Conservation (phyloP, 2,113 vertebrate species). For the Antigone vipio region DNA sequence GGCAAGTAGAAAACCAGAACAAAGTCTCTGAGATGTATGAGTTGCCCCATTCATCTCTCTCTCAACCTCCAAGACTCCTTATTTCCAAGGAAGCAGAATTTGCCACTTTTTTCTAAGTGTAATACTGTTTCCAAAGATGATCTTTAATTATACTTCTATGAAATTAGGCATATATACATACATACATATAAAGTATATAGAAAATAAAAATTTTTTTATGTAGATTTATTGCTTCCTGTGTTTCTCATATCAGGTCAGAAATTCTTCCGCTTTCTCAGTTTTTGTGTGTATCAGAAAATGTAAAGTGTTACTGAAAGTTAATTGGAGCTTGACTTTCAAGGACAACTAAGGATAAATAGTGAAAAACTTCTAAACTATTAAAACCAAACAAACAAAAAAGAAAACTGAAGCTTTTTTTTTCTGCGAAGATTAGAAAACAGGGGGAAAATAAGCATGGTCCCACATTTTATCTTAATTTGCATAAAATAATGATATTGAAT, state of each 20-base stretch:
- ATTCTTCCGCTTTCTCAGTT: not conserved
- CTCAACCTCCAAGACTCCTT: not conserved
- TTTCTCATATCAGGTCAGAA: not conserved
- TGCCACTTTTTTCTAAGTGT: not conserved
- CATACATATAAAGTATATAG: not conserved
- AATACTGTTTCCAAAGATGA: not conserved
- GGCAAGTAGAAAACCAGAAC: not conserved
- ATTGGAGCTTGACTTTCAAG: not conserved
- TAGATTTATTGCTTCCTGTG: not conserved
- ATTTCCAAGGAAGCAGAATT: not conserved
- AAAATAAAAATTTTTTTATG: not conserved
- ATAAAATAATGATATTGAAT: not conserved
- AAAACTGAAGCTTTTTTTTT: not conserved
- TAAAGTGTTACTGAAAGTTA: not conserved
- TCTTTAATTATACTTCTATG: not conserved
- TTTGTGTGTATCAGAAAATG: not conserved
- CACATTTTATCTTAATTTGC: not conserved
- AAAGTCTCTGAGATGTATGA: not conserved
- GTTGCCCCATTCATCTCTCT: not conserved
- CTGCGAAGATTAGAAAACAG: accelerated
- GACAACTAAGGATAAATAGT: not conserved
- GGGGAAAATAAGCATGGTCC: not conserved
- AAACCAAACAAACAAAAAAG: not conserved
- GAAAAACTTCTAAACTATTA: not conserved
- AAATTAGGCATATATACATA: not conserved